These are phyloP conservation scores for Arctopsyche grandis DNA, from an alignment of 1,140 invertebrate species.

Conservation along the genomic window DNA sequence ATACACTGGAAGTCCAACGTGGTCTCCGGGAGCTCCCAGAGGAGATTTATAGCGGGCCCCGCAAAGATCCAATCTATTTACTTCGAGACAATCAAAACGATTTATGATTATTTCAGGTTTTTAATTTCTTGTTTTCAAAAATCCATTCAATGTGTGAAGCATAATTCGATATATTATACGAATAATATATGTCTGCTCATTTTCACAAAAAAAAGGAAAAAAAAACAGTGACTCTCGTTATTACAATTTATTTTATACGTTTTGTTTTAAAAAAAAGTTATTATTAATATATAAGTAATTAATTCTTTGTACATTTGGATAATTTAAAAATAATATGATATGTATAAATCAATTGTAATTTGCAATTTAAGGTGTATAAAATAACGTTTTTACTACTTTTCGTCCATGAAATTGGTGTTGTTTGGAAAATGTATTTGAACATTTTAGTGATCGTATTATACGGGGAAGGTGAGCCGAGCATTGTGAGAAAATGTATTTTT, in stretches of 20 bases:
- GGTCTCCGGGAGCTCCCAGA: slow-evolving; percentile 14
- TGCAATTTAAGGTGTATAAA: slow-evolving; percentile 13
- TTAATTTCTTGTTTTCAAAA: background rate
- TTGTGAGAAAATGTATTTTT: slow-evolving; percentile 1
- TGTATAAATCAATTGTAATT: slow-evolving; percentile 21
- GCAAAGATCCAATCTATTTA: background rate
- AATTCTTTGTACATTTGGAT: slow-evolving; percentile 9
- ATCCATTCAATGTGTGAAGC: background rate
- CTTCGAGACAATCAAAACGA: slow-evolving; percentile 31
- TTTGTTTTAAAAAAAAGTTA: background rate
- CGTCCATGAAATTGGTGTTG: background rate
- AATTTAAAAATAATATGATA: background rate
- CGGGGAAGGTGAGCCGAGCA: background rate
- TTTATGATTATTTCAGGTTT: slow-evolving; percentile 6
- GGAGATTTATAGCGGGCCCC: slow-evolving; percentile 48
- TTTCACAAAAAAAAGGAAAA: background rate
- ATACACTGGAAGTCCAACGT: slow-evolving; percentile 37
- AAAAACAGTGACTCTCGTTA: background rate
- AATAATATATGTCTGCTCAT: background rate
- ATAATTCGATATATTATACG: background rate
- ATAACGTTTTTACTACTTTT: slow-evolving; percentile 8
- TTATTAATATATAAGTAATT: slow-evolving; percentile 9
- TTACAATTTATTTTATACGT: background rate
- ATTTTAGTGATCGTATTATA: slow-evolving; percentile 18
- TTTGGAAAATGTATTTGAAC: slow-evolving; percentile 21